These are phyloP conservation scores for Exephanes ischioxanthus DNA, from an alignment of 2,888 invertebrate species.

Conservation along the genomic window DNA sequence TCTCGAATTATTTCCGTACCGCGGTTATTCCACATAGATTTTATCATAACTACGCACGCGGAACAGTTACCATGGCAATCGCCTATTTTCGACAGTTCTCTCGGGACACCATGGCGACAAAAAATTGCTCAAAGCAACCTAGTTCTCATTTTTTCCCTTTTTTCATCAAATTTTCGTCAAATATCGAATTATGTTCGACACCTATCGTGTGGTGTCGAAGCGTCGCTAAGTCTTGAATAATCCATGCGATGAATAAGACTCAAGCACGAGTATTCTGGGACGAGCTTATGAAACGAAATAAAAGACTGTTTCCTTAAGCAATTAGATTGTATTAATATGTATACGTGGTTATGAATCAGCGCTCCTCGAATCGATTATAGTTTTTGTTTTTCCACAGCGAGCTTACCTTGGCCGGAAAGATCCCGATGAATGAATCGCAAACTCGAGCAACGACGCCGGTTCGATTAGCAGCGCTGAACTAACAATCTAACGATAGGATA, in stretches of 20 bases:
- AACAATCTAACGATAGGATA: neutral
- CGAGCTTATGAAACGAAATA: neutral
- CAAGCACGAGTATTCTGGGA: neutral
- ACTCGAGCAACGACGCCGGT: slow-evolving; percentile 9
- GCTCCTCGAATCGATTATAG: neutral
- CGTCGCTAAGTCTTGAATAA: neutral
- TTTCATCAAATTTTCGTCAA: neutral
- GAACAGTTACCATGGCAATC: slow-evolving; percentile 16
- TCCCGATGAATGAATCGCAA: neutral
- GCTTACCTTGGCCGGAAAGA: slow-evolving; percentile 3
- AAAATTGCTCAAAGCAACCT: neutral
- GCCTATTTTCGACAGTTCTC: slow-evolving; percentile 13
- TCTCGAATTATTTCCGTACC: slow-evolving; percentile 35
- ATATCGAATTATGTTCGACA: neutral
- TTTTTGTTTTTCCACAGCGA: neutral
- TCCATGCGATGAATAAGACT: neutral
- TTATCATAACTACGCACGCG: neutral
- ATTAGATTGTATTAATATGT: neutral
- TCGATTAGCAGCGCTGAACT: slow-evolving; percentile 9
- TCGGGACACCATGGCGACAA: neutral
- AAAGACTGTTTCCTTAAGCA: neutral
- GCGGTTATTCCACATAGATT: neutral
- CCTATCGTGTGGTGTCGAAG: neutral
- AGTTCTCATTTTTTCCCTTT: neutral
- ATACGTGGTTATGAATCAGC: slow-evolving; percentile 6